Evolutionary conservation across 1,140 invertebrate genomes (phyloP).

Genomic region (Cataglyphis hispanica): DNA sequence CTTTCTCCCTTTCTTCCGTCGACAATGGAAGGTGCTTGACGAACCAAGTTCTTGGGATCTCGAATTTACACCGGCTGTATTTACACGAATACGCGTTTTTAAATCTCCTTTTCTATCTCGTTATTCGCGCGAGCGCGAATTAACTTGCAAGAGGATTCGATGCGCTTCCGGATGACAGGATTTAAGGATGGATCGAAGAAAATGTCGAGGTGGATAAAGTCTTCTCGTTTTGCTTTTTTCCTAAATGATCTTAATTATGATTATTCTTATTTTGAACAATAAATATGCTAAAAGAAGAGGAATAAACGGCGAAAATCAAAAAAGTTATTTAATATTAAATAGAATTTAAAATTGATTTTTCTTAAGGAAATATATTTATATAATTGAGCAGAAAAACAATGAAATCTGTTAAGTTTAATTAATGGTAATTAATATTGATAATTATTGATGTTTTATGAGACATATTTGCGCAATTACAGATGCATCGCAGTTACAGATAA

Average conservation of each 20-base stretch:
- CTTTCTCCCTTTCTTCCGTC: neutral
- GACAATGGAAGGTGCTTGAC: constrained; percentile 24
- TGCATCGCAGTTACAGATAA: neutral
- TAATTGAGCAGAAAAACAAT: neutral
- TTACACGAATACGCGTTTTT: constrained; percentile 25
- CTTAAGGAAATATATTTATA: neutral
- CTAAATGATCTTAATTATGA: neutral
- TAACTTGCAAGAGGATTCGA: neutral
- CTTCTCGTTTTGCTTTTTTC: neutral
- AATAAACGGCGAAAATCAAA: neutral
- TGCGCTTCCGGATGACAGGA: neutral
- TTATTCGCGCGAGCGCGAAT: constrained; percentile 26
- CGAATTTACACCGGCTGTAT: constrained; percentile 23
- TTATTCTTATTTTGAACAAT: constrained; percentile 1
- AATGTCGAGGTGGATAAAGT: neutral
- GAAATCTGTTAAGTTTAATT: neutral
- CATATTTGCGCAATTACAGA: neutral
- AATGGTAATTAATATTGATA: neutral
- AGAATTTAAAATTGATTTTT: neutral
- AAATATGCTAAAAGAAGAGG: too few species aligned
- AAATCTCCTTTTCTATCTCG: neutral
- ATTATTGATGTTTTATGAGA: neutral
- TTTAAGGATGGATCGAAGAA: neutral
- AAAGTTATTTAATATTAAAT: neutral
- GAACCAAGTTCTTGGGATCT: neutral